A percentile compares a stretch with the other conserved stretches of the same genome.
These are phyloP conservation scores for Drosophila kambysellisi DNA, from an alignment of 2,888 invertebrate genomes.

Conservation along the genomic window DNA sequence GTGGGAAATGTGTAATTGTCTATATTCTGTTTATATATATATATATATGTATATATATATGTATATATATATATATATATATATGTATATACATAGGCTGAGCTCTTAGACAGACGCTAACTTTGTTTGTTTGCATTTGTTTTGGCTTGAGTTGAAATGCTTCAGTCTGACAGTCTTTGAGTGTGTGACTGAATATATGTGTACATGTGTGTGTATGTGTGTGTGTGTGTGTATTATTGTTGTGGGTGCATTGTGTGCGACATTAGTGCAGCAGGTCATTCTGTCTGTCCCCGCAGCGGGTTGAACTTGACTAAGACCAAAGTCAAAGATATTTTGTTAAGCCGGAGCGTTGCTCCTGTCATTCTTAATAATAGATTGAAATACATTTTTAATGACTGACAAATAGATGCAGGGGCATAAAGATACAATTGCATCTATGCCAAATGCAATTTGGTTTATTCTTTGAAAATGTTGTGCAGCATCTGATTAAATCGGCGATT, in stretches of 20 bases:
- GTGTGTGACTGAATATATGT: slow-evolving; percentile 6
- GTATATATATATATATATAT: background rate
- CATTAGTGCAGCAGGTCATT: slow-evolving; percentile 69
- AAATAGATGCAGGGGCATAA: background rate
- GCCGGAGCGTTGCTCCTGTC: slow-evolving; percentile 2
- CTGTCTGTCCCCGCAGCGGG: slow-evolving; percentile 24
- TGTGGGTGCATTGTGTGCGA: slow-evolving; percentile 46
- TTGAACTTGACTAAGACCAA: slow-evolving; percentile 64
- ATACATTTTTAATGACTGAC: background rate
- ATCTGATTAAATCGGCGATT: slow-evolving; percentile 9
- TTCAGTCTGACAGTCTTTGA: slow-evolving; percentile 32
- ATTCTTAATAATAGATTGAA: slow-evolving; percentile 4
- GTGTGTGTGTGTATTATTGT: slow-evolving; percentile 16
- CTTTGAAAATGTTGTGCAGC: background rate
- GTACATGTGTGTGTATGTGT: slow-evolving; percentile 1
- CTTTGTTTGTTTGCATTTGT: slow-evolving; percentile 67
- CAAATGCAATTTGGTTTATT: background rate
- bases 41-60: no score
- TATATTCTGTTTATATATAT: slow-evolving; percentile 60
- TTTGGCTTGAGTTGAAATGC: slow-evolving; percentile 66
- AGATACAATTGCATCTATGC: background rate
- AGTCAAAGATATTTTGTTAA: slow-evolving; percentile 41
- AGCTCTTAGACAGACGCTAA: slow-evolving; percentile 43
- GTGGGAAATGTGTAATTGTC: slow-evolving; percentile 77
- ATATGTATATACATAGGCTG: slow-evolving; percentile 4